Evolutionary conservation across 2,797 vertebrate species (phyloP).

Genomic region (Spinus olivaceus): DNA sequence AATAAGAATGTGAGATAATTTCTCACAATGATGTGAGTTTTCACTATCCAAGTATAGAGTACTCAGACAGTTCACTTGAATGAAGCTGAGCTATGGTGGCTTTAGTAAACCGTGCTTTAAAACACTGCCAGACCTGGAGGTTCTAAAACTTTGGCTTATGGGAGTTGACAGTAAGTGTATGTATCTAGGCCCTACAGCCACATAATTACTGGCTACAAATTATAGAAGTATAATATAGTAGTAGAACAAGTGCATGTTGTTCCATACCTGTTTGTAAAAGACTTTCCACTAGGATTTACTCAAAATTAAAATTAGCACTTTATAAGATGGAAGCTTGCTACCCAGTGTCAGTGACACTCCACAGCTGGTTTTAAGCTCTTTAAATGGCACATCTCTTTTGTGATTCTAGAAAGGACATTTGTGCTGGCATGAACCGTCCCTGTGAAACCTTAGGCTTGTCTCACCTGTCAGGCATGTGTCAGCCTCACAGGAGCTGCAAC

Average conservation of each 20-base stretch:
- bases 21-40: not conserved
- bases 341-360: not conserved
- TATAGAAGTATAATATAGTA: not conserved
- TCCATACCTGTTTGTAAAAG: not conserved
- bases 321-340: not conserved
- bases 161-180: not conserved
- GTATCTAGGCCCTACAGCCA: not conserved
- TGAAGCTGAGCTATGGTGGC: not conserved
- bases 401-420: conserved; percentile 91
- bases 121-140: not conserved
- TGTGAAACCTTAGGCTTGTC: conserved; percentile 96
- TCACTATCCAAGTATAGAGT: not conserved
- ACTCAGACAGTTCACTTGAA: not conserved
- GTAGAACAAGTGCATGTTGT: not conserved
- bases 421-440: conserved; percentile 89
- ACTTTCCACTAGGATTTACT: not conserved
- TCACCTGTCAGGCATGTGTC: conserved; percentile 96
- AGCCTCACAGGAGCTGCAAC: conserved; percentile 94
- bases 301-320: not conserved
- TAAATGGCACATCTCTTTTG: not conserved
- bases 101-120: not conserved
- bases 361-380: not conserved
- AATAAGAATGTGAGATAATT: not conserved
- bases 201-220: not conserved
- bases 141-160: not conserved